A percentile compares a stretch with the other conserved stretches of the same genome.
Conservation (phyloP, 2,888 invertebrate species). For the Folsomia manolachei region DNA sequence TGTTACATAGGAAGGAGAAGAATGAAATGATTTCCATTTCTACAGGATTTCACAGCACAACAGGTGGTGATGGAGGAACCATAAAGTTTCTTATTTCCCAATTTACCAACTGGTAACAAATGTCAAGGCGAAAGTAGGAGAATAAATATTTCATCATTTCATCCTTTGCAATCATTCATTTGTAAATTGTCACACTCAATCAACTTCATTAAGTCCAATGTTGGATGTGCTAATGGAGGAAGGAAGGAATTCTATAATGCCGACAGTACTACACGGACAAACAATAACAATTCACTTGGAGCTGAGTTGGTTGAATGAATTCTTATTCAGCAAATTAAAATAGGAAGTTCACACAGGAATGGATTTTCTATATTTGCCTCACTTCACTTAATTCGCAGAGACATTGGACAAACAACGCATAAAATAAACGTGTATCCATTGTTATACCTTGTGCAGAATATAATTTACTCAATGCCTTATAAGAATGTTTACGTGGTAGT, state of each 20-base stretch:
- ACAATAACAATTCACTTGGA: not conserved
- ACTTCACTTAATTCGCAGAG: not conserved
- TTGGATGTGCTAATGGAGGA: no score
- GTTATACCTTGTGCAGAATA: no score
- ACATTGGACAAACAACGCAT: not conserved
- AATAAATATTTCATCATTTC: not conserved
- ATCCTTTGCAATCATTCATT: not conserved
- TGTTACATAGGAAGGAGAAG: not conserved
- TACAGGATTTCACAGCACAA: conserved; percentile 5
- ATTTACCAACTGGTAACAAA: not conserved
- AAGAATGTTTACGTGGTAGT: not conserved
- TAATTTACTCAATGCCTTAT: not conserved
- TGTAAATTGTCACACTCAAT: conserved; percentile 7
- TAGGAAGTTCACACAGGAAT: not conserved
- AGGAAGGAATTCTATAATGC: no score
- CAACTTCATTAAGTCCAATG: conserved; percentile 14
- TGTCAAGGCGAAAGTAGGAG: conserved; percentile 3
- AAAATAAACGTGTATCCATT: not conserved
- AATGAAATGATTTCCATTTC: not conserved
- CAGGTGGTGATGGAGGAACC: not conserved
- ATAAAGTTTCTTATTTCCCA: not conserved
- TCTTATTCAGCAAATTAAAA: not conserved
- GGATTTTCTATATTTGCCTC: not conserved
- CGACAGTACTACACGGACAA: no score
- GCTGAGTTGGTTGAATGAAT: not conserved